Evolutionary conservation across 1,140 invertebrate genomes (phyloP), one percentile per base, ranked within the genome.

Genomic region (Himalopsyche phryganea): DNA sequence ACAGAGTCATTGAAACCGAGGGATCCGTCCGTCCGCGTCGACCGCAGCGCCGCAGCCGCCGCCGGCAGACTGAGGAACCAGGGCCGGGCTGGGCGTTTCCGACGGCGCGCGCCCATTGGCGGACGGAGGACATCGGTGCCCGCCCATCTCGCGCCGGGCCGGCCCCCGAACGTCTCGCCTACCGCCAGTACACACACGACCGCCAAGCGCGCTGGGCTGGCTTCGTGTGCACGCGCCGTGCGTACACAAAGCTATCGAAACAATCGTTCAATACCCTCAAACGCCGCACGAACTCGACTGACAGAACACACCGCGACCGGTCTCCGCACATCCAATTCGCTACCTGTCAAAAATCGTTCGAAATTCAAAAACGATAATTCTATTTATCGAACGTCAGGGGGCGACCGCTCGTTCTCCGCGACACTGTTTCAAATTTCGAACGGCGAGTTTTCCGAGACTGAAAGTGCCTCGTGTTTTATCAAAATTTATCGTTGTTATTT

Each of bases 141-240:
- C 71, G 71, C 71, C 69, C 68, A 67, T 62, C 65, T 1, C 23
- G 36, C 35, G 38, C 20, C 13, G 13, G 18, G n/a, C 66, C 66
- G 45, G 65, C 61, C 56, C 64, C 67, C 69, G 59, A 66, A 63
- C 51, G 68, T 66, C 66, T 48, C 53, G 58, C 35, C 59, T 65
- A 68, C 68, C 69, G 73, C 68, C 73, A 77, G 75, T 77, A 72
- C 73, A 71, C 72, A 71, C 67, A 68, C 73, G 75, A 74, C 75
- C 68, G 75, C 74, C 74, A 74, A 75, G 75, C 73, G 74, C 73
- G 68, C 69, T 73, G 73, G 23, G 73, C 70, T 68, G 69, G 44
- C 44, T 5, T 38, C 59, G 53, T 18, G 59, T 36, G 50, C 58
- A 10, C 14, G 13, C 50, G 33, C 50, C 13, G 18, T 40, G 11